Evolutionary conservation across 2,797 vertebrate species (phyloP), one percentile per base, ranked within the genome.

Genomic region (Luscinia megarhynchos): DNA sequence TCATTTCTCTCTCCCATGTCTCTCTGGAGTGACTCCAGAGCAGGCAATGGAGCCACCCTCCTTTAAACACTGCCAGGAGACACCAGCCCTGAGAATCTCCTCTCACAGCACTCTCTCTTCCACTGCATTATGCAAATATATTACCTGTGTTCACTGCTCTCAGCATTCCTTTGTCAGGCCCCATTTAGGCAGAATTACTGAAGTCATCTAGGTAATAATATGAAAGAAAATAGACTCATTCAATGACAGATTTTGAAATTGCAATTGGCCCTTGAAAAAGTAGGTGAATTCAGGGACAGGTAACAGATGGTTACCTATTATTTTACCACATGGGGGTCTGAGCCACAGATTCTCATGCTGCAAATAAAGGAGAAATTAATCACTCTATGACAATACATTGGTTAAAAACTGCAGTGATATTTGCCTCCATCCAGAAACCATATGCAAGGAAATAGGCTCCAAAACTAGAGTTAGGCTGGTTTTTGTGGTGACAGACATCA

Each of bases 291-390:
- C 70, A 77, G 55, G 78, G 95, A 91, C 58, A 29, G 97, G 90
- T 93, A 97, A 95, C 90, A 97, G 93, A 96, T 95, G 95, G 94
- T 87, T 85, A 95, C 95, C 89, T 90, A 93, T 95, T 95, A 97
- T 97, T 97, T 97, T 95, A 90, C 93, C 73, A 96, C 97, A 91
- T 94, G 87, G 75, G 86, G 89, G 26, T 89, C 75, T 94, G 92
- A 93, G 88, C 69, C 79, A 96, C 94, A 97, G 87, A 95, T 54
- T 94, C 92, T 79, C 89, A 68, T 51, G 53, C 46, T 93, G 82
- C 91, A 97, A 97, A 94, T 68, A 90, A 83, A 72, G 88, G 54
- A 93, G 69, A 95, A 96, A 95, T 90, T 86, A 72, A 84, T 90
- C 93, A 95, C 41, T 89, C 62, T 78, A 36, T 79, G 95, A 78